Evolutionary conservation across 2,797 vertebrate genomes (phyloP).

Genomic region (Centroberyx gerrardi): DNA sequence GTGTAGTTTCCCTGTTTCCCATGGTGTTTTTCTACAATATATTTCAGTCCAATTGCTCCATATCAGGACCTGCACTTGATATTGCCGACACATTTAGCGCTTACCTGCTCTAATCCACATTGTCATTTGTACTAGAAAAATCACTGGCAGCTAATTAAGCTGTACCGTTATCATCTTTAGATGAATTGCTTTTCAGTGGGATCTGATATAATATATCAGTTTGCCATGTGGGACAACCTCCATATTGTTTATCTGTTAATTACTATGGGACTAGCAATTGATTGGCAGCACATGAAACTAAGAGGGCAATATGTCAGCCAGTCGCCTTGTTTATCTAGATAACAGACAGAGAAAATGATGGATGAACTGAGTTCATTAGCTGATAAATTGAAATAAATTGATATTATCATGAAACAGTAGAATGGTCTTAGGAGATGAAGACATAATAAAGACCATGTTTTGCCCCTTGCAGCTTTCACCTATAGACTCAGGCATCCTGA

Average conservation of each 20-base stretch:
- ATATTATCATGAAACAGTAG: slow-evolving; percentile 65
- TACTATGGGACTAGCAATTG: slow-evolving; percentile 61
- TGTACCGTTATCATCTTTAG: slow-evolving; percentile 56
- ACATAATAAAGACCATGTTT: slow-evolving; percentile 62
- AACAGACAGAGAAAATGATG: slow-evolving; percentile 76
- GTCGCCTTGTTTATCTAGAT: slow-evolving; percentile 69
- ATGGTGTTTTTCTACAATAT: neutral
- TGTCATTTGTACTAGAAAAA: slow-evolving; percentile 45
- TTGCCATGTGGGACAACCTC: slow-evolving; percentile 68
- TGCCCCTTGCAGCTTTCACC: slow-evolving; percentile 51
- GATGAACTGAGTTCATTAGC: slow-evolving; percentile 74
- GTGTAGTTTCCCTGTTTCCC: neutral
- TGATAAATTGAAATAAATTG: slow-evolving; percentile 77
- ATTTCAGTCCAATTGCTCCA: slow-evolving; percentile 7
- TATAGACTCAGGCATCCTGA: slow-evolving; percentile 52
- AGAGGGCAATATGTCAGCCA: slow-evolving; percentile 67
- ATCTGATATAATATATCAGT: slow-evolving; percentile 69
- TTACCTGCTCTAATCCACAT: slow-evolving; percentile 32
- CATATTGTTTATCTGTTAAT: slow-evolving; percentile 71
- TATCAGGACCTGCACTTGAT: slow-evolving; percentile 2
- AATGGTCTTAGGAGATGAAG: slow-evolving; percentile 64
- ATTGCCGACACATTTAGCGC: slow-evolving; percentile 23
- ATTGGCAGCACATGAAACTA: slow-evolving; percentile 68
- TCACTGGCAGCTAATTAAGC: slow-evolving; percentile 57
- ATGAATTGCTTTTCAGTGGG: slow-evolving; percentile 63